These are phyloP conservation scores for Drosophila chauvacae DNA, from an alignment of 1,140 invertebrate species.

Conservation along the genomic window DNA sequence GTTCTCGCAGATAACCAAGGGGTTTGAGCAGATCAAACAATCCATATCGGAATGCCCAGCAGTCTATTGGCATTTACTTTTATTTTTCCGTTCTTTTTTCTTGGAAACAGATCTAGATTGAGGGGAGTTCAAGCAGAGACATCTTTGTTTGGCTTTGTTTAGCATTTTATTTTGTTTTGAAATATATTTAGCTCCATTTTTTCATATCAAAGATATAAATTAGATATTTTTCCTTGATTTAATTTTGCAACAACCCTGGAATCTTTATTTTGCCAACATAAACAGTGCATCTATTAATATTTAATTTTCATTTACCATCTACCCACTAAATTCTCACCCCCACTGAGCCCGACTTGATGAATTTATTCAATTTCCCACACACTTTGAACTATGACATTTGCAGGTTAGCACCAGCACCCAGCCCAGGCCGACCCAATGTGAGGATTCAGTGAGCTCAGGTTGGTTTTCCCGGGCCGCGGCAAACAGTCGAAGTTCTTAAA, in stretches of 20 bases:
- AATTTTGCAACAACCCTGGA: too few relatives aligned
- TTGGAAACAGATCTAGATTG: constrained; percentile 3
- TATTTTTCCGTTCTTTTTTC: background rate
- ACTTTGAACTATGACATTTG: constrained; percentile 54
- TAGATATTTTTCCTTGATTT: background rate
- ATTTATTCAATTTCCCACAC: constrained; percentile 48
- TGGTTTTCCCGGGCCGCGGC: constrained; percentile 18
- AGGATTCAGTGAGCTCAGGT: constrained; percentile 10
- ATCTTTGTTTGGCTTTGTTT: background rate
- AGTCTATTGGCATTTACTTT: constrained; percentile 7
- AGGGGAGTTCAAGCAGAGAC: background rate
- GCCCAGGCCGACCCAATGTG: constrained; percentile 1
- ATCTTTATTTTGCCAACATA: background rate
- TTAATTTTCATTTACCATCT: constrained; percentile 22
- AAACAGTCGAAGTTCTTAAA: constrained; percentile 9
- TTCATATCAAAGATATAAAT: too few relatives aligned
- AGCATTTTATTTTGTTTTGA: background rate
- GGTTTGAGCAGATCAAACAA: constrained; percentile 32
- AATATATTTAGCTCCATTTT: too few relatives aligned
- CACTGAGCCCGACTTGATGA: constrained; percentile 2
- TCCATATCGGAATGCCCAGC: constrained; percentile 21
- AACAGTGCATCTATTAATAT: constrained; percentile 36
- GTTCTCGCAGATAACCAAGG: constrained; percentile 19
- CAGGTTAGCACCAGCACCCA: constrained; percentile 4
- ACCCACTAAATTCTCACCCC: constrained; percentile 10